Evolutionary conservation across 2,113 vertebrate genomes (phyloP), one percentile per base, ranked within the genome.

Genomic region (Halichoerus grypus): DNA sequence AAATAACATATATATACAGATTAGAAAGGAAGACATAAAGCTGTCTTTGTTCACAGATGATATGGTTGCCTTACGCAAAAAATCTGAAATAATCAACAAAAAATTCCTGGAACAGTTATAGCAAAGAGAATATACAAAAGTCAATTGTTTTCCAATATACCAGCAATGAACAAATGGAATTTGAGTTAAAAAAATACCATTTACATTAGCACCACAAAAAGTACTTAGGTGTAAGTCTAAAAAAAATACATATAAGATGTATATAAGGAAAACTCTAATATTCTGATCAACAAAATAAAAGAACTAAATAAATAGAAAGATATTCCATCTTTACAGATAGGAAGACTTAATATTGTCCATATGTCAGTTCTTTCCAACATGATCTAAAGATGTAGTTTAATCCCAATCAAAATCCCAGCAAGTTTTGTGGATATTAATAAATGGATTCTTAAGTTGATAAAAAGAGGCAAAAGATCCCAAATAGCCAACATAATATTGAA

Each of bases 41-140:
- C 10, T 94, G 46, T 28, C 74, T 67, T 80, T 65, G 5, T 87
- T 57, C 51, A 71, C 9, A 88, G 61, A 59, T n/a, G 49, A 46
- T 28, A 85, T 36, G 22, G 42, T 5, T 91, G 16, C 14, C 5
- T 79, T 87, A 94, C 65, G 2, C n/a, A 76, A n/a, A 84, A 65
- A 95, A 95, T 42, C 57, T 55, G 22, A 69, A 61, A 92, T 31
- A 84, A 67, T 67, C 59, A 95, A 49, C 22, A 83, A 65, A 83
- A 67, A 13, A 31, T 7, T 76, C 22, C 36, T 39, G 5, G 28
- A 95, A 76, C 24, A 67, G 67, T 67, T 85, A 76, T 1, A 84
- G 22, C 36, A 91, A 91, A 16, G 4, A 67, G 21, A 91, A 57
- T 36, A 91, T 69, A 91, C 2, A 65, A 69, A 79, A 90, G n/a